These are phyloP conservation scores for Thaumatotibia leucotreta DNA, from an alignment of 1,140 invertebrate species.

Conservation along the genomic window DNA sequence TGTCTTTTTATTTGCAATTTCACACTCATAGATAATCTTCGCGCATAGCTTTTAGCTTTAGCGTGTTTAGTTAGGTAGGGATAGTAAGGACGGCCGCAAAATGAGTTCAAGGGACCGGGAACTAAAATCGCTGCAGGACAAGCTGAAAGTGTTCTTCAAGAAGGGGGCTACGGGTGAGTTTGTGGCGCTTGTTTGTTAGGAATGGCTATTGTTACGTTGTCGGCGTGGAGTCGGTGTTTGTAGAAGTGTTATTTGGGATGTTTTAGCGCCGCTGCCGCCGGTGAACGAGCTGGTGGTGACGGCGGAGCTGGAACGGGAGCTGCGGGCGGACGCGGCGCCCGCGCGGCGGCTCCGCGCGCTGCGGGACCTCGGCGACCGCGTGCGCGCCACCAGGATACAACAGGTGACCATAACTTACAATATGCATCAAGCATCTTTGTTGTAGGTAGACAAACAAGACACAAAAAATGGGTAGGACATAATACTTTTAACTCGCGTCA, in stretches of 20 bases:
- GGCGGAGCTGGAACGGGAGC: conserved; percentile 85
- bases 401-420: conserved; percentile 34
- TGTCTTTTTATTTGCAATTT: conserved; percentile 67
- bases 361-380: conserved; percentile 85
- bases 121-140: conserved; percentile 84
- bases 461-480: not conserved
- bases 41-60: conserved; percentile 44
- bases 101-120: conserved; percentile 83
- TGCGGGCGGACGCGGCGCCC: conserved; percentile 82
- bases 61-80: conserved; percentile 28
- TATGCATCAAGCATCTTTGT: not conserved
- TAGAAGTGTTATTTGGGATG: not conserved
- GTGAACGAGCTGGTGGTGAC: conserved; percentile 82
- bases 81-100: conserved; percentile 47
- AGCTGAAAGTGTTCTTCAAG: conserved; percentile 86
- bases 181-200: not conserved
- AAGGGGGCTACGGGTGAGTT: conserved; percentile 80
- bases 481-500: too few relatives aligned
- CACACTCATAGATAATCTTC: conserved; percentile 62
- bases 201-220: not conserved
- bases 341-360: conserved; percentile 86
- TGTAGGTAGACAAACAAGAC: not conserved
- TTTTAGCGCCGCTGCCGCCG: conserved; percentile 78
- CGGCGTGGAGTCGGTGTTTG: conserved; percentile 22
- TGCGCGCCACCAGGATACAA: conserved; percentile 84